These are phyloP conservation scores for Steinernema carpocapsae DNA, from an alignment of 2,888 invertebrate genomes.

Conservation along the genomic window DNA sequence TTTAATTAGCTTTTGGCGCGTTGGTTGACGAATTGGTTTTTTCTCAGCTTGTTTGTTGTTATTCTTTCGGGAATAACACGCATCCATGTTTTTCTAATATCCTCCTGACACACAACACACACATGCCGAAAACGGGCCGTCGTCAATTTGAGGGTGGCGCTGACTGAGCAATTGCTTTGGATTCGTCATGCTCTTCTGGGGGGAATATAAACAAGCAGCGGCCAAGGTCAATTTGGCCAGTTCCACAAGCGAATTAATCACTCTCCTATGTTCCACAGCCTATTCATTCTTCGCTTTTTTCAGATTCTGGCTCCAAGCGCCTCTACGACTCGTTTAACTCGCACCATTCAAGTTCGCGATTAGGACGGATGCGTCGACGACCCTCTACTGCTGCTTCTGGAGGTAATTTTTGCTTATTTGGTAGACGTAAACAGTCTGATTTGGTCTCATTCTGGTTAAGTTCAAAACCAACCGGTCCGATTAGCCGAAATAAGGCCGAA, in stretches of 20 bases:
- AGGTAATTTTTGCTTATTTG: neutral
- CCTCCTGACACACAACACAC: too few species aligned
- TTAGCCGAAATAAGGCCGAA: too few species aligned
- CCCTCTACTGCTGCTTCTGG: constrained; percentile 39
- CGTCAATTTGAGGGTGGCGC: constrained; percentile 27
- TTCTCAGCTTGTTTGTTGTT: too few species aligned
- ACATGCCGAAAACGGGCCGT: neutral
- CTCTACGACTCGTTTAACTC: constrained; percentile 31
- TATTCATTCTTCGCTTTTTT: neutral
- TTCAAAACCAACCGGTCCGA: too few species aligned
- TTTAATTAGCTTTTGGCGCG: too few species aligned
- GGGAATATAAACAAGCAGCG: constrained; percentile 4
- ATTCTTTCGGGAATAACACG: neutral
- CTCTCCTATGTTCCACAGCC: too few species aligned
- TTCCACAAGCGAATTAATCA: constrained; percentile 8
- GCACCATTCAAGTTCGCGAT: constrained; percentile 32
- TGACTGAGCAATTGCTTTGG: constrained; percentile 15
- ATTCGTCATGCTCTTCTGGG: constrained; percentile 12
- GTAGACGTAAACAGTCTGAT: too few species aligned
- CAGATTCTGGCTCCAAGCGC: constrained; percentile 30
- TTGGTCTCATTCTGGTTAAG: too few species aligned
- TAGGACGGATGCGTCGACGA: constrained; percentile 43
- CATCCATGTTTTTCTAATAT: neutral
- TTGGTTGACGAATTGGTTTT: too few species aligned
- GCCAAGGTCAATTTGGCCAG: constrained; percentile 13